These are phyloP conservation scores for Tapirus terrestris DNA, from an alignment of 2,113 vertebrate genomes.

Conservation along the genomic window DNA sequence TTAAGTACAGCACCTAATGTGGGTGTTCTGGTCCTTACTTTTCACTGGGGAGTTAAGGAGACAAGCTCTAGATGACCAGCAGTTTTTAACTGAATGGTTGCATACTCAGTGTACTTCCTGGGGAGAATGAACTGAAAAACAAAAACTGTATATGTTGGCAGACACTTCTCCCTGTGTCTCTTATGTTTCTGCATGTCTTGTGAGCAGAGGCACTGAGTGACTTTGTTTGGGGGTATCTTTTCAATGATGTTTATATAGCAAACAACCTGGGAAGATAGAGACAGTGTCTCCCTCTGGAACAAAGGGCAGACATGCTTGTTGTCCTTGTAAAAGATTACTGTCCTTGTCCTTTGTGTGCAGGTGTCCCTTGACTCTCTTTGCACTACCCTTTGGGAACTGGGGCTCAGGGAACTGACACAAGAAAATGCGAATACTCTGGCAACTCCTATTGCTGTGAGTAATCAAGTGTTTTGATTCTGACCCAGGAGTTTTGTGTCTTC, in stretches of 20 bases:
- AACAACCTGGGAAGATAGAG: neutral
- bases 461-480: neutral
- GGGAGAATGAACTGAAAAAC: neutral
- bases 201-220: neutral
- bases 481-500: neutral
- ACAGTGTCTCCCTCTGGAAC: neutral
- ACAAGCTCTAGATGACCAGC: neutral
- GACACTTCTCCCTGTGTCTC: neutral
- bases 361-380: neutral
- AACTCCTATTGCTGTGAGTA: neutral
- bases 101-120: neutral
- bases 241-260: neutral
- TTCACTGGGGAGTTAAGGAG: neutral
- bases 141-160: neutral
- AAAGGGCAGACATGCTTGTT: neutral
- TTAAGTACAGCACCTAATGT: neutral
- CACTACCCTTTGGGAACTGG: neutral
- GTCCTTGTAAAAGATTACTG: neutral
- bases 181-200: neutral
- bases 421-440: neutral
- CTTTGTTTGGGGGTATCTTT: neutral
- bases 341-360: no score
- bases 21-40: neutral
- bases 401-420: neutral
- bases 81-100: neutral